phyloP scores from a whole-genome alignment of 2,888 invertebrate species.

The Rhimphoctona megacephalus region DNA sequence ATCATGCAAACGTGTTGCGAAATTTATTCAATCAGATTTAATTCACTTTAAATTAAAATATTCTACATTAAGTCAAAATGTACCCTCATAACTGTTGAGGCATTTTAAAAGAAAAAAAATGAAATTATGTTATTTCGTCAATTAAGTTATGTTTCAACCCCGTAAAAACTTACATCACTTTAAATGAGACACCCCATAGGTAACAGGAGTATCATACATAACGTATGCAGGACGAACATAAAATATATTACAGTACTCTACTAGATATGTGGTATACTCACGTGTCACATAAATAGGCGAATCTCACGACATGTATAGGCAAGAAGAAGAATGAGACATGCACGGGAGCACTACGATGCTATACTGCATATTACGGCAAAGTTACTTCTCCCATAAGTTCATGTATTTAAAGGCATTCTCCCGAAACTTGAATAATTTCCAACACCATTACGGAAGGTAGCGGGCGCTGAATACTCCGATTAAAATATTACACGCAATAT shows the following conservation, averaged over 20 bases:
- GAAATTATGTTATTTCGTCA: background rate
- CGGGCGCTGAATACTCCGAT: background rate
- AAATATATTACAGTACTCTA: conserved; percentile 15
- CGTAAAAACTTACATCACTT: background rate
- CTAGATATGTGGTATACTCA: conserved; percentile 26
- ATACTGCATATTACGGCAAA: conserved; percentile 41
- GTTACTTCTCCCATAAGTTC: conserved; percentile 24
- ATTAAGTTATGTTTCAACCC: background rate
- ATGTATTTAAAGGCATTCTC: conserved; percentile 7
- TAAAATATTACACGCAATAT: background rate
- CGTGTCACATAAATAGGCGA: conserved; percentile 58
- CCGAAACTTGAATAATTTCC: conserved; percentile 14
- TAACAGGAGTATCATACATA: conserved; percentile 25
- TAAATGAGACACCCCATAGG: background rate
- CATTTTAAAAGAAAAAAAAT: background rate
- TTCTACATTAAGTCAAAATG: background rate
- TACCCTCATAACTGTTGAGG: background rate
- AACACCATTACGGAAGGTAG: background rate
- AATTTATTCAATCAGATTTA: no score
- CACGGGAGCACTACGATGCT: background rate
- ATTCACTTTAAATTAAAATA: no score
- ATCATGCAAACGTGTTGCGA: no score
- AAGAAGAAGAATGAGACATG: conserved; percentile 43
- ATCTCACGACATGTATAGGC: conserved; percentile 32
- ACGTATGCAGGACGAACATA: conserved; percentile 34